Conservation (phyloP, 2,797 vertebrate genomes). For the Xenopus petersii region DNA sequence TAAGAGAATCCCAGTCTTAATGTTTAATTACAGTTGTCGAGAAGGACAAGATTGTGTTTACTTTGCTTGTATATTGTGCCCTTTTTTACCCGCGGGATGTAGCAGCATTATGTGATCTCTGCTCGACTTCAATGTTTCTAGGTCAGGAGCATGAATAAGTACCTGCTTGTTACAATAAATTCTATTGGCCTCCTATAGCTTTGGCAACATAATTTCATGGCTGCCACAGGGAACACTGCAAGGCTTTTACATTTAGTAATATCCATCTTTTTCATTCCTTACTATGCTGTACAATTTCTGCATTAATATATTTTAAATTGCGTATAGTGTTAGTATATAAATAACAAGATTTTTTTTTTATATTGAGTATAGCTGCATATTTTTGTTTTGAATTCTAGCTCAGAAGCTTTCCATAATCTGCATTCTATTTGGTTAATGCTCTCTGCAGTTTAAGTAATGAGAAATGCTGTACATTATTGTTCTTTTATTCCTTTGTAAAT, state of each 20-base stretch:
- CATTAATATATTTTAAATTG: slow-evolving; percentile 1
- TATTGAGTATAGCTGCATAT: neutral
- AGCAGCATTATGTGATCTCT: slow-evolving; percentile 43
- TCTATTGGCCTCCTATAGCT: slow-evolving; percentile 21
- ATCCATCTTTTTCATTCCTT: slow-evolving; percentile 25
- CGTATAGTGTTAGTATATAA: slow-evolving; percentile 10
- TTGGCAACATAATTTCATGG: slow-evolving; percentile 24
- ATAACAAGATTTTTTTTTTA: slow-evolving; percentile 38
- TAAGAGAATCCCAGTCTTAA: neutral
- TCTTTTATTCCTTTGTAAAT: too few relatives aligned
- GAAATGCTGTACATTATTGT: too few relatives aligned
- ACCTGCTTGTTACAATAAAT: slow-evolving; percentile 31
- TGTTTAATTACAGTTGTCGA: neutral
- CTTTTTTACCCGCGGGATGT: slow-evolving; percentile 23
- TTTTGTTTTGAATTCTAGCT: neutral
- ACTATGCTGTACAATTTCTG: slow-evolving; percentile 37
- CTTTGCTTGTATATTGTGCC: slow-evolving; percentile 21
- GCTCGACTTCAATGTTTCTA: slow-evolving; percentile 40
- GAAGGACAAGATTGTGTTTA: slow-evolving; percentile 26
- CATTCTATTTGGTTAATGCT: neutral
- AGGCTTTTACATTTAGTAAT: slow-evolving; percentile 38
- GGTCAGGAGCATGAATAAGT: slow-evolving; percentile 47
- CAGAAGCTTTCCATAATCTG: neutral
- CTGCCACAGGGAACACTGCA: slow-evolving; percentile 38
- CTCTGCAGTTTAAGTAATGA: too few relatives aligned